Conservation (phyloP, 2,888 invertebrate species). For the Chloroclystis v-ata region DNA sequence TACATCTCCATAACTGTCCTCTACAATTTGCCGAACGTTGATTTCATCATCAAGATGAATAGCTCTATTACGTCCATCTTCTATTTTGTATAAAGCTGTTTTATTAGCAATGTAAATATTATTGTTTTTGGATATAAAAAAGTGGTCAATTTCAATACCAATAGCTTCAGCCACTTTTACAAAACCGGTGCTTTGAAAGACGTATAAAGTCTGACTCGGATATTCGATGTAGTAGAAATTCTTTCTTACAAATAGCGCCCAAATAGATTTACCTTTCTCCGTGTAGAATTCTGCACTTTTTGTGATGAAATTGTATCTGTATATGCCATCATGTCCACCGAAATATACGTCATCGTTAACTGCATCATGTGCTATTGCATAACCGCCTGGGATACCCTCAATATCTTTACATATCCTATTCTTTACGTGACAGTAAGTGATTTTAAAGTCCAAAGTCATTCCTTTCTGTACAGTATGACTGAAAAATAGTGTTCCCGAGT, state of each 20-base stretch:
- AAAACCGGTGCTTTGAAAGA: slow-evolving; percentile 49
- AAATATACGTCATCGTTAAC: slow-evolving; percentile 65
- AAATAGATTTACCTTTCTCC: slow-evolving; percentile 60
- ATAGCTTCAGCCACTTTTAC: slow-evolving; percentile 50
- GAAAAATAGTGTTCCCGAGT: slow-evolving; percentile 55
- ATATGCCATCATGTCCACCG: slow-evolving; percentile 67
- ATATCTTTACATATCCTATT: slow-evolving; percentile 43
- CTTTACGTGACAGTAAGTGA: slow-evolving; percentile 49
- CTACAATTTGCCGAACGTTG: slow-evolving; percentile 49
- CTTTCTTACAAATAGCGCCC: slow-evolving; percentile 54
- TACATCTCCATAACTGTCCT: slow-evolving; percentile 57
- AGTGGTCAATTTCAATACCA: slow-evolving; percentile 54
- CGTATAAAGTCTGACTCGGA: slow-evolving; percentile 52
- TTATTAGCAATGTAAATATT: slow-evolving; percentile 59
- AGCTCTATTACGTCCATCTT: slow-evolving; percentile 32
- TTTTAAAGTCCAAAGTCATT: slow-evolving; percentile 49
- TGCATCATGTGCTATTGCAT: slow-evolving; percentile 58
- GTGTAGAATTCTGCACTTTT: slow-evolving; percentile 57
- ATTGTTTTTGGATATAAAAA: slow-evolving; percentile 48
- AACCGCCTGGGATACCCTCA: slow-evolving; percentile 53
- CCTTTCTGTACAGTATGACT: slow-evolving; percentile 56
- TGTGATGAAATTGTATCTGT: slow-evolving; percentile 59
- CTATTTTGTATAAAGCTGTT: slow-evolving; percentile 61
- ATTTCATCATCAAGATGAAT: slow-evolving; percentile 47
- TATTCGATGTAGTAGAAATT: slow-evolving; percentile 68